These are phyloP conservation scores for Chrysodeixis includens DNA, from an alignment of 2,888 invertebrate genomes.

Conservation along the genomic window DNA sequence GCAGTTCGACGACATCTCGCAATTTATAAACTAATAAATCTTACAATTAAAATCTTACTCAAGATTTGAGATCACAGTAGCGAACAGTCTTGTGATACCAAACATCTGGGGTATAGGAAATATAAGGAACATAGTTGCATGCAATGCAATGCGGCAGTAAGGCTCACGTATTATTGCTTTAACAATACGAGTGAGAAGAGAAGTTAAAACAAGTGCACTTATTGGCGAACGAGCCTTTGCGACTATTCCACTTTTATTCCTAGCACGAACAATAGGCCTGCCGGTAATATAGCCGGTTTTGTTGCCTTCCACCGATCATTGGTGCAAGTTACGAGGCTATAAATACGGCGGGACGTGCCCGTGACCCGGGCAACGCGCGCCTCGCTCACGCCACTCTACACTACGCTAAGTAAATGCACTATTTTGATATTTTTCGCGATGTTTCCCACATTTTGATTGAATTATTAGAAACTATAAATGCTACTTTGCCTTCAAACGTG, in stretches of 20 bases:
- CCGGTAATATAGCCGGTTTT: conserved; percentile 75
- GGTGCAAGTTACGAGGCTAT: conserved; percentile 86
- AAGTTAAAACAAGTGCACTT: conserved; percentile 79
- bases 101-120: conserved; percentile 61
- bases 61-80: conserved; percentile 38
- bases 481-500: conserved; percentile 54
- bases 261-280: conserved; percentile 84
- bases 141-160: conserved; percentile 76
- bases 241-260: conserved; percentile 81
- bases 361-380: conserved; percentile 74
- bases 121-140: conserved; percentile 64
- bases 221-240: conserved; percentile 67
- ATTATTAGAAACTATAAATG: conserved; percentile 48
- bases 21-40: conserved; percentile 59
- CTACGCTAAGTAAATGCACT: conserved; percentile 48
- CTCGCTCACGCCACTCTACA: conserved; percentile 52
- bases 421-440: conserved; percentile 54
- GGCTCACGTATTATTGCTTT: conserved; percentile 68
- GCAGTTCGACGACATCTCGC: conserved; percentile 68
- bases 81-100: conserved; percentile 42
- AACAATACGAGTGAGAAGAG: conserved; percentile 66
- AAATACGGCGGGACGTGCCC: conserved; percentile 85
- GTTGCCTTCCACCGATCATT: conserved; percentile 81
- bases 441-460: conserved; percentile 46
- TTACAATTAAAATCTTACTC: conserved; percentile 49